A percentile compares a stretch with the other conserved stretches of the same genome.
phyloP scores from a whole-genome alignment of 2,888 invertebrate genomes.

The Teleogryllus oceanicus region DNA sequence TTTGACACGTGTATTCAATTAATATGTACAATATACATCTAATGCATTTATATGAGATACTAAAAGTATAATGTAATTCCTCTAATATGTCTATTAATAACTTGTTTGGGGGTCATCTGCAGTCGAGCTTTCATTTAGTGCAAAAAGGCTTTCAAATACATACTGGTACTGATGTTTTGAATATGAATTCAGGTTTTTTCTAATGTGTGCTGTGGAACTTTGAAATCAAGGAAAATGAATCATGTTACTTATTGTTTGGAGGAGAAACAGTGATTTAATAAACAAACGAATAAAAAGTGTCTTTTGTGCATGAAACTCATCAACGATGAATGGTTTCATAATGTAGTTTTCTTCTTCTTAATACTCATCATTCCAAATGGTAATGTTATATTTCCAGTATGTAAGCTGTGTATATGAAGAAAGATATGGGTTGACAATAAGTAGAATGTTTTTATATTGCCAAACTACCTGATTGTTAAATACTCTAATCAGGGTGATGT shows the following conservation, averaged over 20 bases:
- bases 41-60: constrained; percentile 26
- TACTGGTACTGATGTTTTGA: constrained; percentile 21
- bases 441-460: constrained; percentile 35
- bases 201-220: constrained; percentile 36
- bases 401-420: constrained; percentile 33
- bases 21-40: constrained; percentile 23
- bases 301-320: constrained; percentile 31
- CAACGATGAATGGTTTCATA: constrained; percentile 24
- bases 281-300: constrained; percentile 32
- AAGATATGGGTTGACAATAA: constrained; percentile 34
- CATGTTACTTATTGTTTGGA: constrained; percentile 26
- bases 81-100: constrained; percentile 21
- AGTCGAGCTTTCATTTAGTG: constrained; percentile 25
- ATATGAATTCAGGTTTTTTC: constrained; percentile 28
- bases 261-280: constrained; percentile 23
- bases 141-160: constrained; percentile 29
- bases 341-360: constrained; percentile 7
- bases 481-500: constrained; percentile 29
- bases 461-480: constrained; percentile 30
- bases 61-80: constrained; percentile 24
- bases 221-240: constrained; percentile 29
- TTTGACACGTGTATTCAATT: background rate
- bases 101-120: constrained; percentile 20
- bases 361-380: constrained; percentile 35
- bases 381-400: constrained; percentile 34